Conservation (phyloP, 2,797 vertebrate species). For the Labeo calbasu region DNA sequence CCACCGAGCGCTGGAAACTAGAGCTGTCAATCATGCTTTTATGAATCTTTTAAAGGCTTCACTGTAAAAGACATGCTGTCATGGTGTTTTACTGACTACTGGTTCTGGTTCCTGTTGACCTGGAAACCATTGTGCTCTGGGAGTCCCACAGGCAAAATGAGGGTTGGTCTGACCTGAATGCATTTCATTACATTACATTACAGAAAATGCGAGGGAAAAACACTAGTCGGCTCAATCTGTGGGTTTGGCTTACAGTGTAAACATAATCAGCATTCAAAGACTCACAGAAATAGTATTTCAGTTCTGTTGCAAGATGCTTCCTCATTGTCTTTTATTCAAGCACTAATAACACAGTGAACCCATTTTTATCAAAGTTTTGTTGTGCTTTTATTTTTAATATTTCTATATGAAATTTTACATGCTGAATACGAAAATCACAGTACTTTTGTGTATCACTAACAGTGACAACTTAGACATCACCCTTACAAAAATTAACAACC, state of each 20-base stretch:
- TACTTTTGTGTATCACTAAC: not conserved
- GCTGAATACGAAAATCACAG: not conserved
- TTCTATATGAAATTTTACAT: not conserved
- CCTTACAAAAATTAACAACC: no score
- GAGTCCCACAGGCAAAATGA: slow-evolving; percentile 52
- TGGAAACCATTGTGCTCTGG: slow-evolving; percentile 63
- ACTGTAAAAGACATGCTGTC: slow-evolving; percentile 30
- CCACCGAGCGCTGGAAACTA: not conserved
- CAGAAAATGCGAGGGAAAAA: slow-evolving; percentile 11
- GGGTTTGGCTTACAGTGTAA: slow-evolving; percentile 44
- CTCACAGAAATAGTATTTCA: slow-evolving; percentile 34
- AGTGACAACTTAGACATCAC: not conserved
- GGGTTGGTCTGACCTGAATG: slow-evolving; percentile 75
- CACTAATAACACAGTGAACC: not conserved
- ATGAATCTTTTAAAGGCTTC: slow-evolving; percentile 19
- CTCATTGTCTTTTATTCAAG: not conserved
- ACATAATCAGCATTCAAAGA: not conserved
- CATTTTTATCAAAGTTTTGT: not conserved
- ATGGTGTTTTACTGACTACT: slow-evolving; percentile 1
- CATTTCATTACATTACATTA: slow-evolving; percentile 73
- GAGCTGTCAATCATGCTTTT: slow-evolving; percentile 10
- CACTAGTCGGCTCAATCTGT: slow-evolving; percentile 56
- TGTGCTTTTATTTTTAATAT: not conserved
- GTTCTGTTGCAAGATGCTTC: not conserved
- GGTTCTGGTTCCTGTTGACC: slow-evolving; percentile 45